Base-by-base conservation (phyloP, 1,140 invertebrate genomes). In the Elymnias hypermnestra region DNA sequence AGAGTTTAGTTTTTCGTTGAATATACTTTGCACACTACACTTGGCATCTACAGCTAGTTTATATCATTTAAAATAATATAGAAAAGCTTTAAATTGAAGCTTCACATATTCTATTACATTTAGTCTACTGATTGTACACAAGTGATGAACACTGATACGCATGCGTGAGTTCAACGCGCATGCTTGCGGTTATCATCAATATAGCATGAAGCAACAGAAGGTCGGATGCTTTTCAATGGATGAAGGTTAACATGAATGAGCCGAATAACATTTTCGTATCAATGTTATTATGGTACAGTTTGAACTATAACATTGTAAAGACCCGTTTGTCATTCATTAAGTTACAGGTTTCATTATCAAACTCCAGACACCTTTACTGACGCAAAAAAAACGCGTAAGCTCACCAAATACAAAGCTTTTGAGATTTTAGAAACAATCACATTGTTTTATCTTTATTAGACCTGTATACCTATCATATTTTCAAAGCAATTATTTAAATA, bases 111-210 rank as follows among this genome's bases (percentile, higher is more conserved):
- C 49, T 59, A 59, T 64, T 57, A 72, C 63, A 72, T 75, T 56
- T 39, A 66, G 28, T 48, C 40, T 36, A 33, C 10, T 37, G 14
- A 25, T 19, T 22, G 47, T 51, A 50, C 33, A 43, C 47, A 49
- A 40, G 31, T 9, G 10, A 9, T 15, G 29, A 26, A 12, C 40
- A 22, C 5, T 19, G 14, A 36, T 57, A 63, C 75, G 78, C 75
- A 72, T 71, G 77, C 69, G 67, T 21, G 15, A 8, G 0, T 44
- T 21, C 19, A 51, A 3, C 28, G 69, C 78, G 76, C 78, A 78
- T 75, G 78, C 59, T 29, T 51, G 22, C 0, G 5, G 31, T 41
- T 53, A 62, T 51, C 70, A 75, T 83, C 74, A 69, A 83, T 83
- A 81, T 76, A 72, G 67, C 51, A 62, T 38, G 39, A 56, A 41